Percentiles rank a stretch among this genome's conserved stretches.
These are phyloP conservation scores for Sebastes aleutianus DNA, from an alignment of 2,797 vertebrate species.

Conservation along the genomic window DNA sequence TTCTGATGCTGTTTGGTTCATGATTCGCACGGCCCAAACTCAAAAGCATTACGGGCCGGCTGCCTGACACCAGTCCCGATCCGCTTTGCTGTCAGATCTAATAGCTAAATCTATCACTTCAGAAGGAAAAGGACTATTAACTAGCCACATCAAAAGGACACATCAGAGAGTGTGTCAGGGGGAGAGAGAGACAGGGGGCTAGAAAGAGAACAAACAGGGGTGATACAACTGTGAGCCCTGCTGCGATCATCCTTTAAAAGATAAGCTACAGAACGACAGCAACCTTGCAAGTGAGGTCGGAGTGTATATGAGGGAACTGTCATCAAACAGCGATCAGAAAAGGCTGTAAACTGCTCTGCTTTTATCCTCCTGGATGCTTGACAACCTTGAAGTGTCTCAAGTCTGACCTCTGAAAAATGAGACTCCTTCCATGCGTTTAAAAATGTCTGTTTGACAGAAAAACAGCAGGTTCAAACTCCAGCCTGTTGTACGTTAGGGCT, in stretches of 20 bases:
- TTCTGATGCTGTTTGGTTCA: background rate
- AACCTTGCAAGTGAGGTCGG: slow-evolving; percentile 3
- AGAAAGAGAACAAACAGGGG: slow-evolving; percentile 22
- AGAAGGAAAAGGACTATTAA: slow-evolving; percentile 34
- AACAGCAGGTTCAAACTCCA: background rate
- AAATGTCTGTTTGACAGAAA: background rate
- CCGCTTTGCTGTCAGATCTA: slow-evolving; percentile 29
- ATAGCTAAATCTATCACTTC: slow-evolving; percentile 25
- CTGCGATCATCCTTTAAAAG: slow-evolving; percentile 13
- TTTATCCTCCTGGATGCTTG: background rate
- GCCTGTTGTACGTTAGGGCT: background rate
- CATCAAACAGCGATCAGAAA: slow-evolving; percentile 9
- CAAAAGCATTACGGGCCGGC: slow-evolving; percentile 9
- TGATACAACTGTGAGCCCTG: background rate
- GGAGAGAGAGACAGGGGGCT: background rate
- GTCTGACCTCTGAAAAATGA: background rate
- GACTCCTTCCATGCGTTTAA: background rate
- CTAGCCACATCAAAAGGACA: slow-evolving; percentile 39
- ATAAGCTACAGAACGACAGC: slow-evolving; percentile 9
- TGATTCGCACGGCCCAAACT: slow-evolving; percentile 26
- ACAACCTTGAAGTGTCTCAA: slow-evolving; percentile 1
- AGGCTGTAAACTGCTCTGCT: background rate
- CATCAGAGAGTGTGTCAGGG: slow-evolving; percentile 1
- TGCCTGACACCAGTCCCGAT: background rate
- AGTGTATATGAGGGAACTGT: background rate